Evolutionary conservation across 2,888 invertebrate genomes (phyloP).

Genomic region (Adineta ricciae): DNA sequence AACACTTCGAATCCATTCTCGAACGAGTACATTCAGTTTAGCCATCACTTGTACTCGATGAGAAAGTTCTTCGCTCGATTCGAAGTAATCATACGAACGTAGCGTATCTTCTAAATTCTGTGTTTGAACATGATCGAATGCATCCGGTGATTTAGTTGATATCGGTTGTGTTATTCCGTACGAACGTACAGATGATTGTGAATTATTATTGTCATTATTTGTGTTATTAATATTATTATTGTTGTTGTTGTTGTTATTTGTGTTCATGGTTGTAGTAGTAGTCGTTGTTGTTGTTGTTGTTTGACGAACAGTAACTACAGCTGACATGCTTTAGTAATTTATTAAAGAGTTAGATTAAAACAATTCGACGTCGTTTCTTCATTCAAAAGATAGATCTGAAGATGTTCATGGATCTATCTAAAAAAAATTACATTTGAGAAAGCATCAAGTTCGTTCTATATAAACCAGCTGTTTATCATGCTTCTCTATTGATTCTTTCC

Average conservation of each 20-base stretch:
- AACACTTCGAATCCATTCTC: constrained; percentile 83
- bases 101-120: constrained; percentile 27
- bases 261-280: not conserved
- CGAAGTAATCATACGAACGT: constrained; percentile 26
- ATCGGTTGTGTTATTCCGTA: constrained; percentile 28
- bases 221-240: too few species aligned
- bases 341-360: not conserved
- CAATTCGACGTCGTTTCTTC: not conserved
- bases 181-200: not conserved
- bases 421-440: not conserved
- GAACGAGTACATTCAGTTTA: constrained; percentile 76
- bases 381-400: not conserved
- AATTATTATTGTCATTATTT: not conserved
- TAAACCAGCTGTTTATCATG: too few species aligned
- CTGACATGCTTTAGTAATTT: not conserved
- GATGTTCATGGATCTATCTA: not conserved
- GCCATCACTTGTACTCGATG: constrained; percentile 56
- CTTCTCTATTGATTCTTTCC: too few species aligned
- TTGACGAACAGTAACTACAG: not conserved
- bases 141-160: constrained; percentile 24
- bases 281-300: not conserved
- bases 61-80: constrained; percentile 25
- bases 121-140: constrained; percentile 25
- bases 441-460: too few species aligned
- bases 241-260: not conserved